Conservation (phyloP, 2,888 invertebrate species). For the Drosophila cracens region DNA sequence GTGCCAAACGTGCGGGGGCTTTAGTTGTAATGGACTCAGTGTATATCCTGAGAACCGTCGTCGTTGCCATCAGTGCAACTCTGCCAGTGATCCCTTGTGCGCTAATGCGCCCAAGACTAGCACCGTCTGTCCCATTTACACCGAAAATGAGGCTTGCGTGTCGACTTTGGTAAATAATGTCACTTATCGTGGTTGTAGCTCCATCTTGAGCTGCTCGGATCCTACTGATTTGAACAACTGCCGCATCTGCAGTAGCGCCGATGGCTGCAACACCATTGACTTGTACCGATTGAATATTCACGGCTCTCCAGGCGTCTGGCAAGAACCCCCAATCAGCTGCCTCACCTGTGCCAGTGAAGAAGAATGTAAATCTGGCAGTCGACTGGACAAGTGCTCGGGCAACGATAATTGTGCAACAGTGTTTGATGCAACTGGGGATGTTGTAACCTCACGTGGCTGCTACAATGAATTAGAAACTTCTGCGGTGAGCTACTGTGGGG, state of each 20-base stretch:
- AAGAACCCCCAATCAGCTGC: conserved; percentile 76
- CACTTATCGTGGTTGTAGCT: conserved; percentile 80
- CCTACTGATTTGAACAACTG: conserved; percentile 67
- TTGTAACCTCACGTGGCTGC: conserved; percentile 77
- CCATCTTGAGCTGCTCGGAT: conserved; percentile 70
- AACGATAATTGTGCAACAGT: conserved; percentile 79
- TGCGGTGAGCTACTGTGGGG: conserved; percentile 61
- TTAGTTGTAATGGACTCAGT: conserved; percentile 73
- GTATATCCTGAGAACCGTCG: conserved; percentile 73
- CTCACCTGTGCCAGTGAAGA: conserved; percentile 60
- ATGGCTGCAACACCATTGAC: conserved; percentile 76
- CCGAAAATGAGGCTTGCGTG: conserved; percentile 71
- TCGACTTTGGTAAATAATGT: conserved; percentile 62
- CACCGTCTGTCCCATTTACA: conserved; percentile 69
- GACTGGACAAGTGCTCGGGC: conserved; percentile 55
- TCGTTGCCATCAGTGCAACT: conserved; percentile 80
- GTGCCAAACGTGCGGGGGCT: conserved; percentile 72
- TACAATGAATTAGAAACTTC: conserved; percentile 47
- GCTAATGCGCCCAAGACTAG: conserved; percentile 66
- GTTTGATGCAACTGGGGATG: conserved; percentile 59
- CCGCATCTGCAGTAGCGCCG: conserved; percentile 59
- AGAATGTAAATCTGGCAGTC: conserved; percentile 39
- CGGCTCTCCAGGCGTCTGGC: conserved; percentile 82
- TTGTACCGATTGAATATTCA: conserved; percentile 60
- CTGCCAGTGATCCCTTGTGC: conserved; percentile 60